These are phyloP conservation scores for Crypturellus tataupa DNA, from an alignment of 2,797 vertebrate genomes.

Conservation along the genomic window DNA sequence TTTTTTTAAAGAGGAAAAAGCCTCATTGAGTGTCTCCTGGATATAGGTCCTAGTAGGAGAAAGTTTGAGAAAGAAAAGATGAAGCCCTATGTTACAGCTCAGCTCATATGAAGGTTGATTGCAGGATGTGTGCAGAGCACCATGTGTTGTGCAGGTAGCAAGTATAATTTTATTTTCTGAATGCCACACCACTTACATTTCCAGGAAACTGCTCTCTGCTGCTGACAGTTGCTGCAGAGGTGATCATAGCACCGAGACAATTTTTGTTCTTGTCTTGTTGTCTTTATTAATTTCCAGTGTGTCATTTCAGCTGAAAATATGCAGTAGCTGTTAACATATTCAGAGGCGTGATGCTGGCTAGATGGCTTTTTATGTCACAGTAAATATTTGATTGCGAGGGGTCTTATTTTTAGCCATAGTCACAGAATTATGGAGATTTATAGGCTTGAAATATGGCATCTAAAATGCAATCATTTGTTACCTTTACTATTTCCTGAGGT, in stretches of 20 bases:
- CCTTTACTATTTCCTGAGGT: slow-evolving; percentile 1
- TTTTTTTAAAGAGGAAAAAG: background rate
- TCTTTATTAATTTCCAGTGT: slow-evolving; percentile 23
- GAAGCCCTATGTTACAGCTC: background rate
- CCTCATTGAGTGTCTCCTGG: background rate
- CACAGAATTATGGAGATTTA: slow-evolving; percentile 3
- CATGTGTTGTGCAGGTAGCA: fast-evolving
- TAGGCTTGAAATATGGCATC: slow-evolving; percentile 17
- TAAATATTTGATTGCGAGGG: slow-evolving; percentile 47
- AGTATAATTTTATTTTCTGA: background rate
- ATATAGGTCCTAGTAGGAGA: background rate
- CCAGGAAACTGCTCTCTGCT: background rate
- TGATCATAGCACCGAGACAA: background rate
- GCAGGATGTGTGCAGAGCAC: background rate
- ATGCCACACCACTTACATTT: background rate
- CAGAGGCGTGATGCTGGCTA: slow-evolving; percentile 2
- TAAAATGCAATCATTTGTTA: background rate
- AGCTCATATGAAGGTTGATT: background rate
- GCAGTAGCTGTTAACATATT: background rate
- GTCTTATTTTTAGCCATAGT: slow-evolving; percentile 31
- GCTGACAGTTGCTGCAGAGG: background rate
- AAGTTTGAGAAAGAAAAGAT: background rate
- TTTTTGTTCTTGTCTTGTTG: slow-evolving; percentile 10
- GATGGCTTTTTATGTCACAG: slow-evolving; percentile 22
- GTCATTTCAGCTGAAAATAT: slow-evolving; percentile 30